Evolutionary conservation across 2,888 invertebrate genomes (phyloP).

Genomic region (Lepeophtheirus nordmannii): DNA sequence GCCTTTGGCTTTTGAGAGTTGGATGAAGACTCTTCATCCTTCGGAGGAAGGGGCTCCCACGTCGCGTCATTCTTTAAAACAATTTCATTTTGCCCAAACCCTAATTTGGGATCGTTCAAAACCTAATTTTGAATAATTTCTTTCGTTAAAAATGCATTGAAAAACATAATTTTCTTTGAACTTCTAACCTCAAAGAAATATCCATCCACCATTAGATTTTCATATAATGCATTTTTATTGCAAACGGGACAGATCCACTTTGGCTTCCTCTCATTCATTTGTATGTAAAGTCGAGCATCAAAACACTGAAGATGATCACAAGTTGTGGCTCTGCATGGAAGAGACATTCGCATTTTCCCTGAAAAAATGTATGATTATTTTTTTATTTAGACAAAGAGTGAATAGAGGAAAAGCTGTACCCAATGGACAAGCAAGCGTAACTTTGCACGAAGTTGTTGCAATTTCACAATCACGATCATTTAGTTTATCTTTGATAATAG

Average conservation of each 20-base stretch:
- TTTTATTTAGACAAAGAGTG: background rate
- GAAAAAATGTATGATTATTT: background rate
- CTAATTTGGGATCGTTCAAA: constrained; percentile 4
- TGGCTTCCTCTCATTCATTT: constrained; percentile 96
- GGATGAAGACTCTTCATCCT: constrained; percentile 11
- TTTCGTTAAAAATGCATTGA: too few species aligned
- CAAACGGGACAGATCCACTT: constrained; percentile 98
- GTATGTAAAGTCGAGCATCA: constrained; percentile 81
- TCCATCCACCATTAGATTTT: constrained; percentile 86
- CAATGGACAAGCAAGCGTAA: constrained; percentile 23
- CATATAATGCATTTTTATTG: constrained; percentile 75
- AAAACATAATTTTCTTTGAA: too few species aligned
- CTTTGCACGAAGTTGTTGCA: constrained; percentile 74
- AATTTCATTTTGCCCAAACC: constrained; percentile 14
- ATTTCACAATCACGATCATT: constrained; percentile 35
- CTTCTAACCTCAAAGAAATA: constrained; percentile 34
- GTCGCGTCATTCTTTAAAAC: constrained; percentile 20
- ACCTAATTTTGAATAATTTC: background rate
- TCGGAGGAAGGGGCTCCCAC: constrained; percentile 21
- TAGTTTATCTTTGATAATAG: constrained; percentile 29
- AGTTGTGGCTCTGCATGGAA: constrained; percentile 71
- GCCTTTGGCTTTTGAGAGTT: background rate
- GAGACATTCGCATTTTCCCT: constrained; percentile 30
- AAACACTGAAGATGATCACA: constrained; percentile 96
- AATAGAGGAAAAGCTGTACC: background rate